Evolutionary conservation across 2,113 vertebrate species (phyloP), one percentile per base, ranked within the genome.

Genomic region (Phaethon lepturus): DNA sequence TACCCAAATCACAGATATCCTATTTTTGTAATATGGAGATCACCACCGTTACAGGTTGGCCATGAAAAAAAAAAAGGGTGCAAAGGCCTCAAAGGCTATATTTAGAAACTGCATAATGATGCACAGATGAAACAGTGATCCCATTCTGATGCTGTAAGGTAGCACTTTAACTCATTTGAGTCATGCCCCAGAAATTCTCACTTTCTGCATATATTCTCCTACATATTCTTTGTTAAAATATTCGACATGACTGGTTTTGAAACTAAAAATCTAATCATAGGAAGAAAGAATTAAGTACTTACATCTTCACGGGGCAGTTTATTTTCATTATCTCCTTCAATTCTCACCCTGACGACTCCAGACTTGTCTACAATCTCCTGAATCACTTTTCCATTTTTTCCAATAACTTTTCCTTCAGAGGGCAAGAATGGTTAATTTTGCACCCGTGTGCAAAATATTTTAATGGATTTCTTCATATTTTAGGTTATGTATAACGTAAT

Each of bases 341-440:
- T 99, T 97, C 98, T 98, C 94, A 99, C 98, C 94, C 98, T 97
- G 96, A 99, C 98, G 75, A 99, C 98, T 97, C 98, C 98, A 95
- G 98, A 99, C 95, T 99, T 99, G 96, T 99, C 98, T 93, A 99
- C 98, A 93, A 99, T 99, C 97, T 99, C 98, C 89, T 99, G 98
- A 98, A 99, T 99, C 80, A 99, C 98, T 98, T 99, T 99, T 95
- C 98, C 98, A 97, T 99, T 99, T 98, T 99, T 99, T 74, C 98
- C 98, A 98, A 99, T 99, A 86, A 99, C 98, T 98, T 99, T 99
- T 96, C 98, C 98, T 99, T 98, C 95, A 98, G 96, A 86, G 93
- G 95, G 88, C 84, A 84, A 98, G 96, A 96, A 98, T 17, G 71
- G 85, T 95, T 93, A 95, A 95, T 95, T 95, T 90, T 74, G 79